These are phyloP conservation scores for Fundulus diaphanus DNA, from an alignment of 2,797 vertebrate species.

Conservation along the genomic window DNA sequence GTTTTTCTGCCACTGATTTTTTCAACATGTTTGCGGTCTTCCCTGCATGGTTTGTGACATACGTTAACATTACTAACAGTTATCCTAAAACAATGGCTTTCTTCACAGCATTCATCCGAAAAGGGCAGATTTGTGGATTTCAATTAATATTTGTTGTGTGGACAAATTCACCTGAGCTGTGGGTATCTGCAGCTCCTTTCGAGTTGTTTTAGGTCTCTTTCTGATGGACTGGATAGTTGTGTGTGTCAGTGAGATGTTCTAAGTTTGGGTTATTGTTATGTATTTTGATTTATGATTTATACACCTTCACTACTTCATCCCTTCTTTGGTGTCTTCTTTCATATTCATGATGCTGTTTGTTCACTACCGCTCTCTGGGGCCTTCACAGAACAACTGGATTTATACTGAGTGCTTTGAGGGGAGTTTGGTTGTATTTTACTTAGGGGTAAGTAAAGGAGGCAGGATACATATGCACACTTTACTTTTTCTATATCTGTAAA, in stretches of 20 bases:
- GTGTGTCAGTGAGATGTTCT: neutral
- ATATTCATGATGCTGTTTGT: neutral
- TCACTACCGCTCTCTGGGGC: neutral
- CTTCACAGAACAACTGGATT: neutral
- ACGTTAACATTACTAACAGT: neutral
- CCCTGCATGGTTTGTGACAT: no score
- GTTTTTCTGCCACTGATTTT: no score
- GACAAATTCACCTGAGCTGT: no score
- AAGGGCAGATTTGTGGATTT: neutral
- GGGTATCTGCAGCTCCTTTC: no score
- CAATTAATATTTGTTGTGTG: no score
- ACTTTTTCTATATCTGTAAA: neutral
- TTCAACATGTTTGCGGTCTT: no score
- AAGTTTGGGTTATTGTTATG: neutral
- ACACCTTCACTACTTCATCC: neutral
- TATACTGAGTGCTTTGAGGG: neutral
- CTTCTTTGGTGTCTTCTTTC: neutral
- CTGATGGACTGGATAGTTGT: neutral
- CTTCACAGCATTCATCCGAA: neutral
- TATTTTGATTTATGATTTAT: neutral
- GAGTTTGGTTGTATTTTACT: neutral
- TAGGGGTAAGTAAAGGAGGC: neutral
- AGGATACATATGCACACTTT: neutral
- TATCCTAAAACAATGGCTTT: neutral
- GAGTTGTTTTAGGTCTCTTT: neutral